phyloP scores from a whole-genome alignment of 2,797 vertebrate genomes.

The Stomatorhinus walkeri region DNA sequence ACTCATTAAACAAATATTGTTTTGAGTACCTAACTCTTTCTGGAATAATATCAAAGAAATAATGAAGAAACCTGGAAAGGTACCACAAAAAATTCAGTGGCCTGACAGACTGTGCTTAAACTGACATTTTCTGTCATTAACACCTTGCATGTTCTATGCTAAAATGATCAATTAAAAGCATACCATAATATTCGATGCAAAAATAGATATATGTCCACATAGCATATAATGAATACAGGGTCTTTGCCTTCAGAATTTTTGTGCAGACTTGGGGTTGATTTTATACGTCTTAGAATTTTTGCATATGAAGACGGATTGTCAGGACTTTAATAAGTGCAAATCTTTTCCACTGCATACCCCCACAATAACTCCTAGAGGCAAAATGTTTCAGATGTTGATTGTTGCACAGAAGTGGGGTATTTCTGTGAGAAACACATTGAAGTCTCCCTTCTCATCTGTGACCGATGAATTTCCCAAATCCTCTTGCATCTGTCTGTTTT shows the following conservation, averaged over 20 bases:
- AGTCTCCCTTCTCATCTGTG: background rate
- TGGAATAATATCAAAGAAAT: background rate
- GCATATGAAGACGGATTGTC: background rate
- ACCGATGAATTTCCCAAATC: constrained; percentile 10
- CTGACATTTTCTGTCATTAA: background rate
- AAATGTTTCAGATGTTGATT: background rate
- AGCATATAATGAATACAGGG: background rate
- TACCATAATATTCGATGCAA: background rate
- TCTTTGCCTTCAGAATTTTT: background rate
- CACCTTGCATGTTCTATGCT: background rate
- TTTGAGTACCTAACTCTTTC: background rate
- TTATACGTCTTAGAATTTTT: background rate
- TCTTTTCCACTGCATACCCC: background rate
- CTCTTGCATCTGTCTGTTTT: background rate
- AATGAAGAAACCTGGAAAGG: background rate
- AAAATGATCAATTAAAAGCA: background rate
- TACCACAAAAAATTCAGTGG: background rate
- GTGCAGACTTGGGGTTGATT: background rate
- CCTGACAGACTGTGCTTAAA: background rate
- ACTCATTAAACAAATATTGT: background rate
- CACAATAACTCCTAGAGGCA: background rate
- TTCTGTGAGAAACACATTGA: background rate
- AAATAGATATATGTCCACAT: background rate
- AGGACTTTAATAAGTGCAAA: background rate
- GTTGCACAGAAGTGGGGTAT: background rate